A percentile compares a stretch with the other conserved stretches of the same genome.
Conservation (phyloP, 2,888 invertebrate species). For the Biston betularia region DNA sequence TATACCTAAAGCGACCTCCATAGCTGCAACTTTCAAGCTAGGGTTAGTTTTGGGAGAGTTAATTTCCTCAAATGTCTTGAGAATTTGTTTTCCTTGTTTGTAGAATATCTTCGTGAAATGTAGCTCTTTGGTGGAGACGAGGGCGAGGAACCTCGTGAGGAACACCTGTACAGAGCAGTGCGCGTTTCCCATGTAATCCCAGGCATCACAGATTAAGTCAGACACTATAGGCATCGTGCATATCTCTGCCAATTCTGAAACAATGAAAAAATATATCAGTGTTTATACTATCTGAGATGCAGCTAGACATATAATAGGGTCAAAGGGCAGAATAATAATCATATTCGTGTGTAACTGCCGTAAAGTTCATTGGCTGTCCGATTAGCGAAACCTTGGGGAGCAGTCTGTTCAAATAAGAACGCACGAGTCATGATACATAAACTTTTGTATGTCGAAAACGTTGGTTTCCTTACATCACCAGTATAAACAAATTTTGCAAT, state of each 20-base stretch:
- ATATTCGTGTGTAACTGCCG: too few species aligned
- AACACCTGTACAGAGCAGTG: slow-evolving; percentile 85
- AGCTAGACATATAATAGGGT: neutral
- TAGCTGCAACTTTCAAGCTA: slow-evolving; percentile 89
- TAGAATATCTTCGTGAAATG: slow-evolving; percentile 85
- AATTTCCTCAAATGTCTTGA: slow-evolving; percentile 60
- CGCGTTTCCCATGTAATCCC: slow-evolving; percentile 56
- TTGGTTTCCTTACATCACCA: neutral
- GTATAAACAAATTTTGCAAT: slow-evolving; percentile 5
- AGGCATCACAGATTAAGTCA: slow-evolving; percentile 63
- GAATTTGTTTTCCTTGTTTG: slow-evolving; percentile 63
- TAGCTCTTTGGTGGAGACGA: slow-evolving; percentile 86
- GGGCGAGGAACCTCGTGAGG: slow-evolving; percentile 87
- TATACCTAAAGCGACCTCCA: slow-evolving; percentile 87
- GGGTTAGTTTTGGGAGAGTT: slow-evolving; percentile 77
- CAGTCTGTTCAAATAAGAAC: neutral
- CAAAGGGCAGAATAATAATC: neutral
- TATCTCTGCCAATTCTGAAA: slow-evolving; percentile 69
- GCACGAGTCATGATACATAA: neutral
- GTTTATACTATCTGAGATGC: neutral
- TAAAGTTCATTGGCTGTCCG: neutral
- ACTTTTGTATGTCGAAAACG: neutral
- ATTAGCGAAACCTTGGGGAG: neutral
- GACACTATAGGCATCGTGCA: slow-evolving; percentile 61
- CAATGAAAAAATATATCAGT: slow-evolving; percentile 33